phyloP scores from a whole-genome alignment of 92 coral and sea anemone species.

The Epizoanthus scotinus region DNA sequence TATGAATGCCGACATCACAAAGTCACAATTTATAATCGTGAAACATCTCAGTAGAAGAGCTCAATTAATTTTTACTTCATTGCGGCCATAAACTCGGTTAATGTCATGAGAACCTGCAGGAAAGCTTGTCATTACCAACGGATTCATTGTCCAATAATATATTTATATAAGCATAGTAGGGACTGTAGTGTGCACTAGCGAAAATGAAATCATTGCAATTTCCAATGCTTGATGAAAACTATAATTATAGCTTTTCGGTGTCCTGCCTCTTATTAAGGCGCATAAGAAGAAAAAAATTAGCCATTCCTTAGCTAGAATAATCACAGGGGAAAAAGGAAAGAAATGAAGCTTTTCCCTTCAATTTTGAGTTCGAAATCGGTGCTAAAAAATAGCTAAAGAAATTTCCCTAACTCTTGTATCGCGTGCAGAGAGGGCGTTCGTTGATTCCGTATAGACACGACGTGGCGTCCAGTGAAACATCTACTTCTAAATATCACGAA shows the following conservation, averaged over 20 bases:
- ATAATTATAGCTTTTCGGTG: too few species aligned
- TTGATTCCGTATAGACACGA: background rate
- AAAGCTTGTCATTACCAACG: background rate
- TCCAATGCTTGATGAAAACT: too few species aligned
- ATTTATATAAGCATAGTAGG: background rate
- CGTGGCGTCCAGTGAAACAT: background rate
- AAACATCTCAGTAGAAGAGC: background rate
- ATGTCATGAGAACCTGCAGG: background rate
- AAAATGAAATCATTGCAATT: background rate
- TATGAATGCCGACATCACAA: background rate
- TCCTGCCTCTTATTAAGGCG: too few species aligned
- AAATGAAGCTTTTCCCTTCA: too few species aligned
- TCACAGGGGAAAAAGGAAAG: too few species aligned
- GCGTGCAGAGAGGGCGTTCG: constrained; percentile 14
- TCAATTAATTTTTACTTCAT: background rate
- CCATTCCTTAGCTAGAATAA: too few species aligned
- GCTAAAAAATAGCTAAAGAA: too few species aligned
- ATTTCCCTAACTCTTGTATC: background rate
- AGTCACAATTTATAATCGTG: background rate
- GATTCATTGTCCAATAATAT: background rate
- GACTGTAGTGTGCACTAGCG: background rate
- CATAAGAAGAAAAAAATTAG: too few species aligned
- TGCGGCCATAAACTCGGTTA: background rate
- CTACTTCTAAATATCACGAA: constrained; percentile 6
- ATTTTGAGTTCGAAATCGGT: too few species aligned